Conservation (phyloP, 92 coral and sea anemone species). For the Zoanthus sansibaricus region DNA sequence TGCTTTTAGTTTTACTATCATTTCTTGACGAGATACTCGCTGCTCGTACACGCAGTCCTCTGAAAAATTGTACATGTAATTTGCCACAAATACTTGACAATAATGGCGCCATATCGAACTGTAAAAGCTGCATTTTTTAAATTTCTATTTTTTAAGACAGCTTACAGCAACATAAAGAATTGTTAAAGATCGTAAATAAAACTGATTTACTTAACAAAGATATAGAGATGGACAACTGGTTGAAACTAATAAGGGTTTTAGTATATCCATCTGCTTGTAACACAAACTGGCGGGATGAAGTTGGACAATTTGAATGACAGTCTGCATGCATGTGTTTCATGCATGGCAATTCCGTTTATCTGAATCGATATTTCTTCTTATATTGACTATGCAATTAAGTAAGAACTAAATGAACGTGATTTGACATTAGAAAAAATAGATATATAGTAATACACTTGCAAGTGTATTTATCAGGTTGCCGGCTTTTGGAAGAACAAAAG, state of each 20-base stretch:
- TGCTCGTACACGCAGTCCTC: too few species aligned
- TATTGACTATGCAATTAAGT: not conserved
- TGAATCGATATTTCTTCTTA: not conserved
- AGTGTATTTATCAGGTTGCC: too few species aligned
- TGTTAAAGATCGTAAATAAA: not conserved
- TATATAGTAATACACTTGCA: too few species aligned
- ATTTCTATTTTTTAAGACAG: not conserved
- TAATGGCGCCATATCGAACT: too few species aligned
- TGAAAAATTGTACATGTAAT: too few species aligned
- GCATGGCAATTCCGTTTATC: too few species aligned
- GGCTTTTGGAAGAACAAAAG: too few species aligned
- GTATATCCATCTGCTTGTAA: not conserved
- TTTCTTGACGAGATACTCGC: too few species aligned
- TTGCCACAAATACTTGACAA: too few species aligned
- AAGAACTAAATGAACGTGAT: too few species aligned
- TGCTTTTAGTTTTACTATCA: too few species aligned
- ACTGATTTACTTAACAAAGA: not conserved
- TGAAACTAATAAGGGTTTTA: not conserved
- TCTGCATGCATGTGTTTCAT: not conserved
- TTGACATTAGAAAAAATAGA: too few species aligned
- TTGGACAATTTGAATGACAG: not conserved
- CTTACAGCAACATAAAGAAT: not conserved
- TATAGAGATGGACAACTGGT: not conserved
- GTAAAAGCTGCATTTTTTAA: not conserved
- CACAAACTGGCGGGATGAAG: not conserved